phyloP scores from a whole-genome alignment of 2,888 invertebrate genomes.

The Arge pagana region DNA sequence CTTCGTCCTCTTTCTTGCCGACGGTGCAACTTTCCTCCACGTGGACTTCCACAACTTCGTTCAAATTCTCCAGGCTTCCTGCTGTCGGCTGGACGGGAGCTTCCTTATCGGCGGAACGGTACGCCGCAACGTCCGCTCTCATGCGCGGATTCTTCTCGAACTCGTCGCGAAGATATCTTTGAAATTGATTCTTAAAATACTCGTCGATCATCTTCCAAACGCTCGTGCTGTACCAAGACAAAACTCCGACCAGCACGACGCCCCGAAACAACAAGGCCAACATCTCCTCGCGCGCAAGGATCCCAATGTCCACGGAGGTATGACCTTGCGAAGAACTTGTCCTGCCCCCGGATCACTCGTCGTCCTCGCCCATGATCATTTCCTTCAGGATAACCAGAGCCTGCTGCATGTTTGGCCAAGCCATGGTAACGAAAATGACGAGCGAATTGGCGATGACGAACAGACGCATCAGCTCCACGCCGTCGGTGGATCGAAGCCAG shows the following conservation, averaged over 20 bases:
- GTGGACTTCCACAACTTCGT: not conserved
- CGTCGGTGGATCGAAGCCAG: constrained; percentile 63
- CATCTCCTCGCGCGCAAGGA: too few species aligned
- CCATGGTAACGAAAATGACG: constrained; percentile 72
- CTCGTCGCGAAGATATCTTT: constrained; percentile 64
- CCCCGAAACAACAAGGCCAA: constrained; percentile 68
- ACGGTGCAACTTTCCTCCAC: constrained; percentile 5
- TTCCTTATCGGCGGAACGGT: constrained; percentile 28
- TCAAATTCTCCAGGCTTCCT: constrained; percentile 10
- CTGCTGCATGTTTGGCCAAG: constrained; percentile 74
- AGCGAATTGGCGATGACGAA: constrained; percentile 80
- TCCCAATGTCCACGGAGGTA: too few species aligned
- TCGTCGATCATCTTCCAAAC: constrained; percentile 75
- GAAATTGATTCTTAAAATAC: constrained; percentile 75
- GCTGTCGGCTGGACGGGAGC: constrained; percentile 19
- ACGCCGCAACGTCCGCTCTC: constrained; percentile 38
- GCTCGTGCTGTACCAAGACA: constrained; percentile 73
- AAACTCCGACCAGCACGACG: constrained; percentile 68
- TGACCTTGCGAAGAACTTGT: too few species aligned
- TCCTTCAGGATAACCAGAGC: constrained; percentile 60
- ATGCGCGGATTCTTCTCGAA: constrained; percentile 49
- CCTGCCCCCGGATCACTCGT: too few species aligned
- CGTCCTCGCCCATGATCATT: constrained; percentile 47
- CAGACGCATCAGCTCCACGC: constrained; percentile 77
- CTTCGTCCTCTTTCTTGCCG: not conserved